Conservation (phyloP, 2,888 invertebrate species). For the Polietes domitor region DNA sequence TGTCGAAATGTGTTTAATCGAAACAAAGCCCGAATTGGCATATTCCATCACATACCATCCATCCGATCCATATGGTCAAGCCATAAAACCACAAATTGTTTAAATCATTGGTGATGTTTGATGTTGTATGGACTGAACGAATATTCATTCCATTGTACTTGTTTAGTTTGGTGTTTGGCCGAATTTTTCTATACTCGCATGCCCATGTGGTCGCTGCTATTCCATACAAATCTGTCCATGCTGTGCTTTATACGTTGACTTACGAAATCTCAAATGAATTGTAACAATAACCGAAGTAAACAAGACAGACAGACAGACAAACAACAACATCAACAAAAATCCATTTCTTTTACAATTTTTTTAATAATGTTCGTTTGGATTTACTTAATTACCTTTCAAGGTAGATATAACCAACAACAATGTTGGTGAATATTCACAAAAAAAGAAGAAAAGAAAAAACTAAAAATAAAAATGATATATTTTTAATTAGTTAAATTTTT, state of each 20-base stretch:
- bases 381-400: conserved; percentile 54
- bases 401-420: conserved; percentile 3
- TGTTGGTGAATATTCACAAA: too few species aligned
- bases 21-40: too few species aligned
- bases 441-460: too few species aligned
- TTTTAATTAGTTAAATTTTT: neutral
- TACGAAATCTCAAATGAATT: conserved; percentile 9
- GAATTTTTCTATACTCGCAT: neutral
- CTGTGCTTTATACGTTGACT: conserved; percentile 23
- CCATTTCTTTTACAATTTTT: neutral
- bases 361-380: neutral
- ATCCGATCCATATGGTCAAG: too few species aligned
- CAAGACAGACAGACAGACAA: neutral
- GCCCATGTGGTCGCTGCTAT: neutral
- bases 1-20: too few species aligned
- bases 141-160: neutral
- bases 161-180: neutral
- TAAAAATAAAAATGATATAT: neutral
- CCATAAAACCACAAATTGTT: neutral
- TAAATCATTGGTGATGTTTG: neutral
- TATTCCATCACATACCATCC: too few species aligned
- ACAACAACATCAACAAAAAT: neutral
- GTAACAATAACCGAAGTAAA: conserved; percentile 5
- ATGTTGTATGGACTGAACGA: neutral
- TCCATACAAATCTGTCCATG: neutral